phyloP scores from a whole-genome alignment of 2,113 vertebrate species.

The Aldabrachelys gigantea region DNA sequence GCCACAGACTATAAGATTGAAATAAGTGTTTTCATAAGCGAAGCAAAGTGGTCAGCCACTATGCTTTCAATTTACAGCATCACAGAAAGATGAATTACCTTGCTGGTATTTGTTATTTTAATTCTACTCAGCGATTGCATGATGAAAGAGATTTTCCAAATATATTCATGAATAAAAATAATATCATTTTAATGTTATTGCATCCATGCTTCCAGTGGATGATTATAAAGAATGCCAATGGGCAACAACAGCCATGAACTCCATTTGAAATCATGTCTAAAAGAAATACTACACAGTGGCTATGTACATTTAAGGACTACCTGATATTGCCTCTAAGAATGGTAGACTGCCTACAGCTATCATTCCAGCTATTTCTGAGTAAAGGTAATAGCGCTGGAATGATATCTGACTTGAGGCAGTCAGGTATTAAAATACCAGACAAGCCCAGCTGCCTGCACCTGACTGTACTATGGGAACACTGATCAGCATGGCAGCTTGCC shows the following conservation, averaged over 20 bases:
- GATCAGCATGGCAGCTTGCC: constrained; percentile 54
- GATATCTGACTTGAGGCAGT: constrained; percentile 73
- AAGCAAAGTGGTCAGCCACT: constrained; percentile 40
- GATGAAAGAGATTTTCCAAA: constrained; percentile 64
- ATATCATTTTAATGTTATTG: constrained; percentile 56
- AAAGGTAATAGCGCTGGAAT: constrained; percentile 73
- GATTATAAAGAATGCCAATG: constrained; percentile 47
- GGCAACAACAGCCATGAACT: constrained; percentile 18
- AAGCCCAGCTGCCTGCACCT: constrained; percentile 48
- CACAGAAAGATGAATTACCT: constrained; percentile 40
- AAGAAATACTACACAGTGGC: not conserved
- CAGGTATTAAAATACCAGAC: constrained; percentile 78
- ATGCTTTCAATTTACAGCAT: constrained; percentile 60
- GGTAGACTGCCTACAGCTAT: constrained; percentile 67
- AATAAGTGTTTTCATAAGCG: constrained; percentile 68
- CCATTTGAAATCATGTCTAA: constrained; percentile 62
- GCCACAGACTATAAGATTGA: constrained; percentile 45
- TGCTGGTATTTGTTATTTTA: constrained; percentile 68
- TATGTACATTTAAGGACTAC: constrained; percentile 56
- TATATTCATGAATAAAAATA: constrained; percentile 46
- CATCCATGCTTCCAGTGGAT: constrained; percentile 48
- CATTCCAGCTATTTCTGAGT: constrained; percentile 63
- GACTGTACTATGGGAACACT: constrained; percentile 63
- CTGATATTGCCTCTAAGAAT: constrained; percentile 59
- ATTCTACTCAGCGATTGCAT: constrained; percentile 55